Conservation (phyloP, 2,888 invertebrate species). For the Hydriomena furcata region DNA sequence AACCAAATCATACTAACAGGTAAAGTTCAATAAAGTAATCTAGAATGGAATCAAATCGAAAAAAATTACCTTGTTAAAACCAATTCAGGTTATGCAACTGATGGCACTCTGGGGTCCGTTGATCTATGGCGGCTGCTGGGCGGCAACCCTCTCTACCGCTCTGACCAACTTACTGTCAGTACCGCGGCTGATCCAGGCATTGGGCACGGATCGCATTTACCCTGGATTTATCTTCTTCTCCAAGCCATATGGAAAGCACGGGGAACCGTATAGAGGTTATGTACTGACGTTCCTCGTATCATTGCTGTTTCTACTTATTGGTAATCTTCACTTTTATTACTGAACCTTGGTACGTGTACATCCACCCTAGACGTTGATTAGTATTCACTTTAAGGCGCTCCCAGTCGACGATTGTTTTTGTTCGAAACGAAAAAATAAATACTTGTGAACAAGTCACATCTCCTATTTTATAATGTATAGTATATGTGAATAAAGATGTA, state of each 20-base stretch:
- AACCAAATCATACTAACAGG: no score
- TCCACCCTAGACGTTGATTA: no score
- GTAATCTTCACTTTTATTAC: slow-evolving; percentile 67
- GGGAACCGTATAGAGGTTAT: slow-evolving; percentile 95
- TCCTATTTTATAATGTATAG: no score
- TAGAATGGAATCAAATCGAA: no score
- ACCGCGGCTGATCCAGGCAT: slow-evolving; percentile 93
- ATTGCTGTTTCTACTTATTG: slow-evolving; percentile 92
- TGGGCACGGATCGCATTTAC: slow-evolving; percentile 97
- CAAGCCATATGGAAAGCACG: slow-evolving; percentile 92
- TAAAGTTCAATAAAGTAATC: no score
- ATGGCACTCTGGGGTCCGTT: slow-evolving; percentile 95
- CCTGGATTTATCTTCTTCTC: slow-evolving; percentile 97
- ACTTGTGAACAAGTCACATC: no score
- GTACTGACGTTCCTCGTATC: slow-evolving; percentile 95
- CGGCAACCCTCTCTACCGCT: slow-evolving; percentile 98
- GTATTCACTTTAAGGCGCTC: no score
- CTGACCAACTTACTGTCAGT: slow-evolving; percentile 97
- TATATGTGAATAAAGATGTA: no score
- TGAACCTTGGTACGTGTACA: no score
- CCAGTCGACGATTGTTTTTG: no score
- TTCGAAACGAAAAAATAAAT: no score
- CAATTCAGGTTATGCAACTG: slow-evolving; percentile 92
- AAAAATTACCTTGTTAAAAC: no score
- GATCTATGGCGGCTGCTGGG: slow-evolving; percentile 98